Evolutionary conservation across 2,113 vertebrate species (phyloP), one percentile per base, ranked within the genome.

Genomic region (Semnornis frantzii): DNA sequence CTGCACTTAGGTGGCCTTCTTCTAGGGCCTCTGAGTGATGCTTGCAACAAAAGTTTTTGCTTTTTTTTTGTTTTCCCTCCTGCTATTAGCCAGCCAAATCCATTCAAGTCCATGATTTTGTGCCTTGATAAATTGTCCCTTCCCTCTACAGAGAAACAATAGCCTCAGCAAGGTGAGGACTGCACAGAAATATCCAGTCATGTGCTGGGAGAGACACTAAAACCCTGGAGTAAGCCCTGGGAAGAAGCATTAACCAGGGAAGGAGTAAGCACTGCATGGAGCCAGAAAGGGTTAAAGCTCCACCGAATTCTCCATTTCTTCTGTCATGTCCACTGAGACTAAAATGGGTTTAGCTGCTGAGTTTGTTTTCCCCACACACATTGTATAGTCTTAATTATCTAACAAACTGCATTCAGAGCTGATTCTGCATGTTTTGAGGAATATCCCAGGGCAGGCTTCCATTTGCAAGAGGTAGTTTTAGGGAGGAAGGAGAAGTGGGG

Each of bases 211-310:
- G 19, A 76, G 69, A 73, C 8, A 60, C 39, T 15, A 66, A 73
- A 52, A 52, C 18, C n/a, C 30, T 50, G 2, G 0, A 44, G 24
- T 15, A n/a, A 82, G 16, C 8, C 39, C n/a, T 55, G 1, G 2
- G 50, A 60, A 74, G 28, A 74, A 84, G 17, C 1, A 60, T 44
- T 52, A 72, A 12, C 9, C 46, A 46, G 16, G 30, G 28, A 69
- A 68, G 20, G 5, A 73, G 8, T 7, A 50, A 81, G 15, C 0
- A 19, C 10, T 8, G 14, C 0, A 0, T 2, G 6, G 20, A 83
- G 28, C 7, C 20, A 50, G n/a, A 30, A 89, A 85, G 48, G 57
- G 78, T 91, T 87, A 58, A 71, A 82, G 18, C 17, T 69, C 46
- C n/a, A 15, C 12, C 27, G 44, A 62, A 30, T 66, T 87, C 37